Conservation (phyloP, 1,140 invertebrate genomes). For the Mya arenaria region DNA sequence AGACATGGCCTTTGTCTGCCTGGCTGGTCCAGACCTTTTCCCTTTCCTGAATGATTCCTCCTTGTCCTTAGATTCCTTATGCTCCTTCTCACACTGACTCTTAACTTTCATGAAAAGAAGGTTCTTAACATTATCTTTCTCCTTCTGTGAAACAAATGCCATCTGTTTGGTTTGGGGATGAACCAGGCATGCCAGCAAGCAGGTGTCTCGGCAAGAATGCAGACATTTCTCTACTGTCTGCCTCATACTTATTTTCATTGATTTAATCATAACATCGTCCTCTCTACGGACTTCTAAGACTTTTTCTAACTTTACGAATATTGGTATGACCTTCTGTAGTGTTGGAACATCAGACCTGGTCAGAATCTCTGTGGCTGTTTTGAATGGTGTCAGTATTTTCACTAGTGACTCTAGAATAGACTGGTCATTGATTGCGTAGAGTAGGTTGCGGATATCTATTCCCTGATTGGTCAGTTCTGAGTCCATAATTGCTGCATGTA, state of each 20-base stretch:
- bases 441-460: slow-evolving; percentile 23
- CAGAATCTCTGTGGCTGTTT: slow-evolving; percentile 36
- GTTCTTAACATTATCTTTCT: slow-evolving; percentile 27
- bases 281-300: slow-evolving; percentile 19
- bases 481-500: slow-evolving; percentile 46
- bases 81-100: slow-evolving; percentile 6
- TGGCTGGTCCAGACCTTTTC: slow-evolving; percentile 11
- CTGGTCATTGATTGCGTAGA: slow-evolving; percentile 24
- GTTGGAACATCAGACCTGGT: slow-evolving; percentile 28
- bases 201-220: background rate
- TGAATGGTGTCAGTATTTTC: slow-evolving; percentile 38
- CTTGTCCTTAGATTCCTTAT: slow-evolving; percentile 1
- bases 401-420: slow-evolving; percentile 27
- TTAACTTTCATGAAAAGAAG: slow-evolving; percentile 27
- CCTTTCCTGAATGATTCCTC: slow-evolving; percentile 20
- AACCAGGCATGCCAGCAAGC: slow-evolving; percentile 32
- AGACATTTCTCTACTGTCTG: slow-evolving; percentile 18
- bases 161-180: slow-evolving; percentile 54
- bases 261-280: slow-evolving; percentile 29
- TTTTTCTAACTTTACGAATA: slow-evolving; percentile 49
- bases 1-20: slow-evolving; percentile 41
- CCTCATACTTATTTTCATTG: slow-evolving; percentile 27
- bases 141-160: slow-evolving; percentile 40
- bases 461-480: slow-evolving; percentile 35
- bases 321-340: slow-evolving; percentile 50